Evolutionary conservation across 2,888 invertebrate species (phyloP).

Genomic region (Cryptosula pallasiana): DNA sequence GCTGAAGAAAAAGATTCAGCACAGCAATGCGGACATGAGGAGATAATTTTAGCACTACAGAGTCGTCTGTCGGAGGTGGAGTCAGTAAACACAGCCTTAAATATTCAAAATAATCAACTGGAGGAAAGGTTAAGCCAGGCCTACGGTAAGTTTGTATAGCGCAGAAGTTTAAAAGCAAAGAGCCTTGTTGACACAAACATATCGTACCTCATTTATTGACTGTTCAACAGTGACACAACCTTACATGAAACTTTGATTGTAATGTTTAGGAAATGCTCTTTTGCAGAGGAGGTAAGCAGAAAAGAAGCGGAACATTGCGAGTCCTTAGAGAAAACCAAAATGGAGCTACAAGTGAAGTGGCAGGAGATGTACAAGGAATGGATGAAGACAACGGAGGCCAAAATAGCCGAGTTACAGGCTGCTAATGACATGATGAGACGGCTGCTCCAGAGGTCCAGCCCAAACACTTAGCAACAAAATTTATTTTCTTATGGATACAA

Average conservation of each 20-base stretch:
- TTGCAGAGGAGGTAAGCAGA: constrained; percentile 36
- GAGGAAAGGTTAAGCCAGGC: background rate
- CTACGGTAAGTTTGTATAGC: constrained; percentile 7
- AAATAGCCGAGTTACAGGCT: constrained; percentile 41
- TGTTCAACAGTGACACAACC: too few relatives aligned
- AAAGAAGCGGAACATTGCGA: constrained; percentile 48
- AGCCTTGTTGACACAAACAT: too few relatives aligned
- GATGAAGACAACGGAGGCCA: constrained; percentile 44
- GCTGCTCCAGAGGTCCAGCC: background rate
- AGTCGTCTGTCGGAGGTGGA: constrained; percentile 4
- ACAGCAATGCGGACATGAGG: background rate
- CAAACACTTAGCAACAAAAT: too few relatives aligned
- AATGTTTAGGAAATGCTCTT: too few relatives aligned
- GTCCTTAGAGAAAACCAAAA: constrained; percentile 40
- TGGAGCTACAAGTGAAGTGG: constrained; percentile 36
- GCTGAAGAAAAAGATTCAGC: background rate
- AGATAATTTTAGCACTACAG: constrained; percentile 7
- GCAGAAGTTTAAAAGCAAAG: too few relatives aligned
- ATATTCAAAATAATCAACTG: background rate
- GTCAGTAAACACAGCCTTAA: constrained; percentile 19
- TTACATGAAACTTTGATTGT: too few relatives aligned
- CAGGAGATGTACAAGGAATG: constrained; percentile 44
- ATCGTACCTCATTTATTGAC: too few relatives aligned
- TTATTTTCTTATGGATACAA: too few relatives aligned
- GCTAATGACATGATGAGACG: constrained; percentile 39